Conservation (phyloP, 2,888 invertebrate species). For the Tiliacea citrago region DNA sequence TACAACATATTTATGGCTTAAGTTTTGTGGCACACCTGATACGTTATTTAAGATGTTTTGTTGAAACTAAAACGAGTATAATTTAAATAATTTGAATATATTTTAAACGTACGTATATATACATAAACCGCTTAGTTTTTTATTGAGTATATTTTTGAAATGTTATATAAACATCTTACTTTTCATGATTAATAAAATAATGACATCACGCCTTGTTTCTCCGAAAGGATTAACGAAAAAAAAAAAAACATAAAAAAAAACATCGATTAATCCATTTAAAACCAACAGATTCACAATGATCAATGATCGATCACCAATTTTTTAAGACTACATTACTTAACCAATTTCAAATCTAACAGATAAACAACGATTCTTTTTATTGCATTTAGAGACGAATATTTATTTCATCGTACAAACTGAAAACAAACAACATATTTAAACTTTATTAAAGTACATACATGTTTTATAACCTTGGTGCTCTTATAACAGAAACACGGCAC, state of each 20-base stretch:
- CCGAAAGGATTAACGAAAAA: too few species aligned
- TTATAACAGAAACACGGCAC: slow-evolving; percentile 60
- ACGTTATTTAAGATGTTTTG: slow-evolving; percentile 29
- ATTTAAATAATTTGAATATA: slow-evolving; percentile 34
- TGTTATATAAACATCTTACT: too few species aligned
- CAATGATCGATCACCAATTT: background rate
- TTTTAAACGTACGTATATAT: slow-evolving; percentile 1
- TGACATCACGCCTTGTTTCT: background rate
- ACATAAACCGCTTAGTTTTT: background rate
- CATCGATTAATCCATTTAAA: background rate
- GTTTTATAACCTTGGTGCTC: slow-evolving; percentile 53
- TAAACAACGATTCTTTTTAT: slow-evolving; percentile 2
- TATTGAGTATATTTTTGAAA: background rate
- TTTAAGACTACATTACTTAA: background rate
- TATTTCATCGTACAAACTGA: slow-evolving; percentile 35
- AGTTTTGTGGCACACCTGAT: slow-evolving; percentile 41
- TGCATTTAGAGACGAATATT: slow-evolving; percentile 19
- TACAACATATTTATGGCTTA: slow-evolving; percentile 46
- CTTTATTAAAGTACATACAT: slow-evolving; percentile 54
- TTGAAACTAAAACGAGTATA: slow-evolving; percentile 23
- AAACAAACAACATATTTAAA: slow-evolving; percentile 47
- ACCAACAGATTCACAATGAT: background rate
- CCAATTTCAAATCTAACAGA: background rate
- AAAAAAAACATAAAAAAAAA: too few species aligned
- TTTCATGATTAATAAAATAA: background rate